Evolutionary conservation across 1,140 invertebrate genomes (phyloP).

Genomic region (Lordiphosa clarofinis): DNA sequence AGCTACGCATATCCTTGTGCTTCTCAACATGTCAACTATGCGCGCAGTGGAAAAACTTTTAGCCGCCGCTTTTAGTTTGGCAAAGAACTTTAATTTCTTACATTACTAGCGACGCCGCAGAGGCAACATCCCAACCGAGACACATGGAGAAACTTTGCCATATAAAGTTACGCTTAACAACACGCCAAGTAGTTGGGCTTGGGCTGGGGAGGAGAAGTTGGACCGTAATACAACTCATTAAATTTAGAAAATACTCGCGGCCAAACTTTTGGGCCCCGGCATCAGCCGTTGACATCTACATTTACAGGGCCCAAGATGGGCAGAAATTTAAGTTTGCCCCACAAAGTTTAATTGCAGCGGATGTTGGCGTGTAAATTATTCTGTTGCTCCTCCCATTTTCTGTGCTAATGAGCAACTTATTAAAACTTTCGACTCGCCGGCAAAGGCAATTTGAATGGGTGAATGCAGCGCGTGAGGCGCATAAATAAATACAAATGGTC

Average conservation of each 20-base stretch:
- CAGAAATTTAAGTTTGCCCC: conserved; percentile 52
- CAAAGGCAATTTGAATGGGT: conserved; percentile 34
- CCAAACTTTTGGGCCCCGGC: conserved; percentile 40
- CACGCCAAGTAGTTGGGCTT: conserved; percentile 39
- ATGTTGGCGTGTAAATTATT: conserved; percentile 77
- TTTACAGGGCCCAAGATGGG: conserved; percentile 31
- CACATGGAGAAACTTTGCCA: conserved; percentile 59
- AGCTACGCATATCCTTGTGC: conserved; percentile 67
- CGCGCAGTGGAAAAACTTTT: conserved; percentile 55
- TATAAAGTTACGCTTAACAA: conserved; percentile 66
- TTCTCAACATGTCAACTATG: conserved; percentile 68
- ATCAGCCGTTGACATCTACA: conserved; percentile 74
- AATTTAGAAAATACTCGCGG: conserved; percentile 73
- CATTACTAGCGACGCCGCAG: conserved; percentile 53
- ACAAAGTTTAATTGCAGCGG: conserved; percentile 70
- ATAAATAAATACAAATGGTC: conserved; percentile 57
- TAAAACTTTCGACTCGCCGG: conserved; percentile 47
- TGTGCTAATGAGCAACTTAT: conserved; percentile 74
- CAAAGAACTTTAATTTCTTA: conserved; percentile 73
- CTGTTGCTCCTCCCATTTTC: conserved; percentile 55
- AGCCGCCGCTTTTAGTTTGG: conserved; percentile 65
- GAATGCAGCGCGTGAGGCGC: conserved; percentile 50
- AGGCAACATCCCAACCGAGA: conserved; percentile 27
- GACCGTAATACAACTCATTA: conserved; percentile 74
- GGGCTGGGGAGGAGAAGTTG: conserved; percentile 27